Evolutionary conservation across 2,888 invertebrate species (phyloP), one percentile per base, ranked within the genome.

Genomic region (Piscicola geometra): DNA sequence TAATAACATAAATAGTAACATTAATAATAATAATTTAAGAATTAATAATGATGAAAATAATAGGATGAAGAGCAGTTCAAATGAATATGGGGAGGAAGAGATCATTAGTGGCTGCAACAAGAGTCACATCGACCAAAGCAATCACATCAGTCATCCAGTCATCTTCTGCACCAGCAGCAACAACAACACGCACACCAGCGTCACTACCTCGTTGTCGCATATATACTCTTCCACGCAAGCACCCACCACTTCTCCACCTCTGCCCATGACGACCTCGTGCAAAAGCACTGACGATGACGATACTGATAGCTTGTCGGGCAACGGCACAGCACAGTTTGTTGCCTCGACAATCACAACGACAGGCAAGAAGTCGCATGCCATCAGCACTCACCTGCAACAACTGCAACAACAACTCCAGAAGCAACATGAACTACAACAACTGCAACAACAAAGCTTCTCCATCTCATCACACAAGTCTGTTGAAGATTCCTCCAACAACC

Each of bases 341-440:
- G 15, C 5, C 41, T 9, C 41, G 41, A 41, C 41, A 41, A 15
- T 9, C 41, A 18, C 33, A 5, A 5, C n/a, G 21, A 30, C 5
- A 2, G 67, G 12, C 33, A 67, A 67, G 33, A 67, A 67, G 18
- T 97, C 95, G 77, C 92, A 93, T 79, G 98, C 99, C 89, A 90
- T 99, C 86, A 90, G 99, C 83, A 98, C 97, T 88, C 99, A 99
- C 86, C 90, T 99, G 82, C 28, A 67, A 67, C 67, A 67, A 67
- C 67, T 67, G 28, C 67, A 67, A 32, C 67, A 67, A 33, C 67
- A 67, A 28, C 67, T 67, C 3, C 67, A 67, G 30, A 67, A 67
- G 33, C 28, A 67, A n/a, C 67, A 67, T 28, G 33, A 67, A 30
- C 32, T 67, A 35, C 67, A 67, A 67, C 67, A 67, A 35, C 67